A percentile compares a stretch with the other conserved stretches of the same genome.
Evolutionary conservation across 2,113 vertebrate genomes (phyloP).

Genomic region (Hystrix cristata): DNA sequence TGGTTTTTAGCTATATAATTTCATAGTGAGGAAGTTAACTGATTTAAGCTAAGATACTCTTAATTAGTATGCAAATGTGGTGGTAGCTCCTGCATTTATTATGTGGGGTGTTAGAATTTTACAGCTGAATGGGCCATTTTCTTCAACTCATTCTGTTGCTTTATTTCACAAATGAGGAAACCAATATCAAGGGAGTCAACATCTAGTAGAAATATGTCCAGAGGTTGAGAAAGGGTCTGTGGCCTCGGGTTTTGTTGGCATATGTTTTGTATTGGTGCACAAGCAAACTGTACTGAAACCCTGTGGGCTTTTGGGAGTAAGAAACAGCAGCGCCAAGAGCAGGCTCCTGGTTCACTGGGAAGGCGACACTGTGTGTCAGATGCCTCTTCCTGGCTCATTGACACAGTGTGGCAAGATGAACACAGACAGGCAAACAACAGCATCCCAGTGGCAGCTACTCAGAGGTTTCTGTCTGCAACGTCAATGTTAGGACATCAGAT

Average conservation of each 20-base stretch:
- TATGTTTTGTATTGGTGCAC: not conserved
- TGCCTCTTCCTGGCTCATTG: not conserved
- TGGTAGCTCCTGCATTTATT: slow-evolving; percentile 23
- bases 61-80: slow-evolving; percentile 40
- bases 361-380: not conserved
- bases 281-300: not conserved
- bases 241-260: not conserved
- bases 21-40: slow-evolving; percentile 49
- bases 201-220: not conserved
- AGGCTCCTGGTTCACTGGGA: not conserved
- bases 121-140: not conserved
- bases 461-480: not conserved
- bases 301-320: not conserved
- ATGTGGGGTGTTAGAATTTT: not conserved
- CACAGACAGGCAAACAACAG: not conserved
- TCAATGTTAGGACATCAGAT: not conserved
- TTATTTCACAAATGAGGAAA: slow-evolving; percentile 19
- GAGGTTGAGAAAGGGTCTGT: not conserved
- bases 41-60: slow-evolving; percentile 22
- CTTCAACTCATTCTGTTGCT: slow-evolving; percentile 17
- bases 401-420: not conserved
- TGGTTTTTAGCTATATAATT: not conserved
- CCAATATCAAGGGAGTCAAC: not conserved
- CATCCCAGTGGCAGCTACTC: no score
- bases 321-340: not conserved